Evolutionary conservation across 1,140 invertebrate genomes (phyloP).

Genomic region (Lucilia cuprina): DNA sequence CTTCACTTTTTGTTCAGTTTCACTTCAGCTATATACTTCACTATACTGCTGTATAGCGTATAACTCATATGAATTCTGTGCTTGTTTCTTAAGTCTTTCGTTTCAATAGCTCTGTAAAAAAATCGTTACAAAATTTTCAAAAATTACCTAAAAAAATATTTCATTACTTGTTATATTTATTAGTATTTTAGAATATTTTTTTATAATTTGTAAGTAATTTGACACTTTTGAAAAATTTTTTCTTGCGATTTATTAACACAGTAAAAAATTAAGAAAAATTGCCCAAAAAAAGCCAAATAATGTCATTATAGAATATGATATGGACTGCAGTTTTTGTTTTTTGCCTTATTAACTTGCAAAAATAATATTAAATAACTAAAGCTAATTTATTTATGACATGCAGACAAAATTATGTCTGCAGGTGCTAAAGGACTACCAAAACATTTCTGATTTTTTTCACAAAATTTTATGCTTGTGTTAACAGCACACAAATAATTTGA

Average conservation of each 20-base stretch:
- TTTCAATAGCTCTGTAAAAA: no score
- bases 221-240: neutral
- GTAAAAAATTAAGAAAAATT: neutral
- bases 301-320: slow-evolving; percentile 21
- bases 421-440: slow-evolving; percentile 6
- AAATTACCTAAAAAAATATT: neutral
- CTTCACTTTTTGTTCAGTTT: no score
- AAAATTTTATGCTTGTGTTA: slow-evolving; percentile 13
- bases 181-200: neutral
- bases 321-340: neutral
- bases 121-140: neutral
- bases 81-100: no score
- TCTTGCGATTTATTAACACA: neutral
- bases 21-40: no score
- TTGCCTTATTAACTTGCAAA: neutral
- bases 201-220: neutral
- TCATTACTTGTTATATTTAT: neutral
- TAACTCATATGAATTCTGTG: no score
- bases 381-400: slow-evolving; percentile 25
- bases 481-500: neutral
- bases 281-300: neutral
- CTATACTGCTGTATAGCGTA: no score
- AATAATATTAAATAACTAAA: neutral
- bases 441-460: neutral
- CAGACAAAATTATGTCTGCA: slow-evolving; percentile 33